A percentile compares a stretch with the other conserved stretches of the same genome.
These are phyloP conservation scores for Drosophila kanekoi DNA, from an alignment of 2,888 invertebrate species.

Conservation along the genomic window DNA sequence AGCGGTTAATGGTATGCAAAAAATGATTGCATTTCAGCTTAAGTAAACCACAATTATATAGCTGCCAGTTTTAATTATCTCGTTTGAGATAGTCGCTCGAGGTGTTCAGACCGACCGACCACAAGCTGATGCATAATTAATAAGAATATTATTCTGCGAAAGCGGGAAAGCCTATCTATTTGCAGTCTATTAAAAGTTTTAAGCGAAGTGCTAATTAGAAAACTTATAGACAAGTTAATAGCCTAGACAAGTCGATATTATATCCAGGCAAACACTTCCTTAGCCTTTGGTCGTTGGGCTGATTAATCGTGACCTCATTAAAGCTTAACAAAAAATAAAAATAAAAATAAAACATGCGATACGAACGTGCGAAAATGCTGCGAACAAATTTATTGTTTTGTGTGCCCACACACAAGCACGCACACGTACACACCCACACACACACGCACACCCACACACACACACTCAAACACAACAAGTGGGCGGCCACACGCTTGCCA, in stretches of 20 bases:
- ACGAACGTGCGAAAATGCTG: conserved; percentile 67
- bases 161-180: not conserved
- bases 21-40: conserved; percentile 64
- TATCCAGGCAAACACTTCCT: not conserved
- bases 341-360: conserved; percentile 38
- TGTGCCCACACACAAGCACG: conserved; percentile 1
- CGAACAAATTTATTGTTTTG: conserved; percentile 62
- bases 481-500: not conserved
- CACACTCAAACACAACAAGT: conserved; percentile 21
- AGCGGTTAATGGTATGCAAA: conserved; percentile 45
- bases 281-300: conserved; percentile 18
- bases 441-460: not conserved
- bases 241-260: conserved; percentile 17
- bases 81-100: conserved; percentile 12
- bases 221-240: conserved; percentile 60
- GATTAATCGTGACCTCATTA: conserved; percentile 81
- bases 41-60: conserved; percentile 58
- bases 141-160: conserved; percentile 20
- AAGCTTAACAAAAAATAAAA: conserved; percentile 22
- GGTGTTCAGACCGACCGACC: conserved; percentile 12
- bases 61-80: conserved; percentile 51
- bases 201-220: conserved; percentile 63
- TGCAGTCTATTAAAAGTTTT: conserved; percentile 56
- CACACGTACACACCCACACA: not conserved
- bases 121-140: conserved; percentile 57